A percentile compares a stretch with the other conserved stretches of the same genome.
These are phyloP conservation scores for Crypturellus undulatus DNA, from an alignment of 2,113 vertebrate species.

Conservation along the genomic window DNA sequence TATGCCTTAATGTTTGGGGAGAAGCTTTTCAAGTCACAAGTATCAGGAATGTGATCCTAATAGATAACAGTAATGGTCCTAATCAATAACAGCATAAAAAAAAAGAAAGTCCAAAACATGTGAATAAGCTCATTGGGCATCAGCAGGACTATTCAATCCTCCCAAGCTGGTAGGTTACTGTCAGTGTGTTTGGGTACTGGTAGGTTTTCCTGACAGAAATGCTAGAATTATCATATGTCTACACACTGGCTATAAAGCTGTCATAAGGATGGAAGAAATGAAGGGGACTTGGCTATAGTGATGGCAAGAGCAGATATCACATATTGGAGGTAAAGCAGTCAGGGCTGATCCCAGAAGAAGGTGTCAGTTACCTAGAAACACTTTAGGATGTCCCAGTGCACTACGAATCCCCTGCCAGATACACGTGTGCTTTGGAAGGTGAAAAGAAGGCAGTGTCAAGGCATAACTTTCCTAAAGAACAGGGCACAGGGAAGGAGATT, in stretches of 20 bases:
- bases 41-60: not conserved
- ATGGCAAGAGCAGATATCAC: not conserved
- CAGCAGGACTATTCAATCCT: not conserved
- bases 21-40: not conserved
- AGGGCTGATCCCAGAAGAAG: not conserved
- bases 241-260: not conserved
- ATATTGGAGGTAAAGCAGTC: not conserved
- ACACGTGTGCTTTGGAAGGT: not conserved
- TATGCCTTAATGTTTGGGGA: not conserved
- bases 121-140: not conserved
- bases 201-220: not conserved
- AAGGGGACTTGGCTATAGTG: not conserved
- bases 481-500: not conserved
- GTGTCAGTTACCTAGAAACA: not conserved
- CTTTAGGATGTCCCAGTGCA: not conserved
- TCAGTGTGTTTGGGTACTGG: not conserved
- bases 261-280: not conserved
- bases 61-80: not conserved
- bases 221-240: not conserved
- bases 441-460: not conserved
- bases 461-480: not conserved
- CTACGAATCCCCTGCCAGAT: not conserved
- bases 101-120: not conserved
- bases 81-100: not conserved
- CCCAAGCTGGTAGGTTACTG: not conserved